Base-by-base conservation (phyloP, 2,113 vertebrate species). In the Colius striatus region DNA sequence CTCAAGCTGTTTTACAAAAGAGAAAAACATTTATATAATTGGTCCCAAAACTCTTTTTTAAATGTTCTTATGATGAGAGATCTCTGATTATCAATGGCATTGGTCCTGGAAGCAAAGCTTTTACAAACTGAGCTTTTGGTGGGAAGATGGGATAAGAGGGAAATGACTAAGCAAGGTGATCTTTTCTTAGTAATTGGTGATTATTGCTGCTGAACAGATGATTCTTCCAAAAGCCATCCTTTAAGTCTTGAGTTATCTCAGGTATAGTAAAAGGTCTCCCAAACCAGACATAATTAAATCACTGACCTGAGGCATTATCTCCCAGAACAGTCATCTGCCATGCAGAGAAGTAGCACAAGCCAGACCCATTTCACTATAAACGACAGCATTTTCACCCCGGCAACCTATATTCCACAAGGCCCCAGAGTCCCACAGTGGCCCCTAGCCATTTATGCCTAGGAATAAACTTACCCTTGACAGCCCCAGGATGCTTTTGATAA, bases 1-100 rank as follows among this genome's bases (percentile, higher is more conserved):
- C 90, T 76, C 83, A 93, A 78, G 92, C 53, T 89, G 70, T 78
- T 96, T 94, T 94, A 95, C 86, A 89, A 95, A 96, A 94, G 86
- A 84, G 86, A 65, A 92, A 92, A 95, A 87, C 61, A 68, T 78
- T 90, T 93, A 36, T 92, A 51, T 65, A 90, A 78, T 72, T 96
- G 77, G 45, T 85, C 73, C 66, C 89, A 65, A 81, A 84, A 87
- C 32, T 16, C 83, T 75, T 87, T 91, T 88, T 14, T 14, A 89
- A 89, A 94, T 92, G 62, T 38, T 89, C 26, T 43, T 58, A 8
- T 4, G 2, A 63, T 50, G n/a, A 1, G 20, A 84, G 21, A 18
- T 19, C 73, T 84, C 53, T 92, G 76, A 81, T 81, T 63, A 84
- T 60, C 65, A 57, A 61, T 81, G 47, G 36, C 79, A 67, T 41